Evolutionary conservation across 2,113 vertebrate genomes (phyloP).

Genomic region (Ia io): DNA sequence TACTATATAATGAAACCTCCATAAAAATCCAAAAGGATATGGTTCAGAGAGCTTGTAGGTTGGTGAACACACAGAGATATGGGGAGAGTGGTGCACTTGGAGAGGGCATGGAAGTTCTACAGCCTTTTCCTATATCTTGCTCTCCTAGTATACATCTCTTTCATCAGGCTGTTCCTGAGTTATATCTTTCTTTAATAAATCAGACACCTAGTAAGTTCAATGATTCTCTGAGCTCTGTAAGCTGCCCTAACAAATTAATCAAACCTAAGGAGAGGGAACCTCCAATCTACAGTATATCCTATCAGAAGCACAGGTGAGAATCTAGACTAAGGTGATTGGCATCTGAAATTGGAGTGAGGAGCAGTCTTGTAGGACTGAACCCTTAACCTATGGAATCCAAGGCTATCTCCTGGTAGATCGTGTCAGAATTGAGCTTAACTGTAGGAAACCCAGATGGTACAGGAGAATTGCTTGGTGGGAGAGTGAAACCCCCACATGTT

Average conservation of each 20-base stretch:
- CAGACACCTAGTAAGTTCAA: neutral
- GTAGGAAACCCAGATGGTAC: neutral
- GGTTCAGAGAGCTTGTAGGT: neutral
- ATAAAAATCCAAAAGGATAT: neutral
- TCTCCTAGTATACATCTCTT: neutral
- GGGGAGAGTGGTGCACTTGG: neutral
- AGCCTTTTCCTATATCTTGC: neutral
- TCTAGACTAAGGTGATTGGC: neutral
- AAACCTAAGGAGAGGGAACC: neutral
- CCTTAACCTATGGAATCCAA: neutral
- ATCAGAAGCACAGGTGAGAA: neutral
- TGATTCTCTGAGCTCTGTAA: neutral
- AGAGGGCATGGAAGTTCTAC: neutral
- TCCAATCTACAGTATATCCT: neutral
- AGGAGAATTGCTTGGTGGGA: neutral
- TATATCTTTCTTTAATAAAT: neutral
- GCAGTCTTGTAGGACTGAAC: neutral
- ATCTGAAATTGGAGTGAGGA: neutral
- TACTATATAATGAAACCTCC: neutral
- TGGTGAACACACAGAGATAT: neutral
- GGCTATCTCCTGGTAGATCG: neutral
- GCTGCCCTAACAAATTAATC: neutral
- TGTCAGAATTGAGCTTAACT: neutral
- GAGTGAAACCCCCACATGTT: neutral
- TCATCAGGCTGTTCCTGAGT: neutral